phyloP scores from a whole-genome alignment of 1,140 invertebrate species.

The Rhagoletis pomonella region DNA sequence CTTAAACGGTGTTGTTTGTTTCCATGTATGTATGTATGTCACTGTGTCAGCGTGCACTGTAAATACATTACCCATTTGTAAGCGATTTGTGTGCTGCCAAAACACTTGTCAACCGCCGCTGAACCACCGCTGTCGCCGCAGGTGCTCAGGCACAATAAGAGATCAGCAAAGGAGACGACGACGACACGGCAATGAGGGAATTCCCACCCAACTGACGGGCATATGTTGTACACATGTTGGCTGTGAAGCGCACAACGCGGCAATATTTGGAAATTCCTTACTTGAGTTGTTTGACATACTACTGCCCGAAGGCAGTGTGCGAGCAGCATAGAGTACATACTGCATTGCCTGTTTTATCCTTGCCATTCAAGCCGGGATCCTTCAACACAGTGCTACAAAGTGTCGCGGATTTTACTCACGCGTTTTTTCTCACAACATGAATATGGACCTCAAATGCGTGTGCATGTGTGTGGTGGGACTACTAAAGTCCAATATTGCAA shows the following conservation, averaged over 20 bases:
- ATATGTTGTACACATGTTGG: constrained; percentile 44
- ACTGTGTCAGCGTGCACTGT: not conserved
- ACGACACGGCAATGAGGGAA: not conserved
- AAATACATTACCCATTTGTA: not conserved
- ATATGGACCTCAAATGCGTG: not conserved
- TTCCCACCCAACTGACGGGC: not conserved
- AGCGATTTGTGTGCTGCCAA: not conserved
- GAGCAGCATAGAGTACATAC: not conserved
- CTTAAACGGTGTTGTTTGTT: constrained; percentile 17
- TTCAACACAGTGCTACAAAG: not conserved
- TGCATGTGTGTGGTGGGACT: not conserved
- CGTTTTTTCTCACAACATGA: not conserved
- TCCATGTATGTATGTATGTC: not conserved
- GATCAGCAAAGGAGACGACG: not conserved
- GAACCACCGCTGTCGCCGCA: not conserved
- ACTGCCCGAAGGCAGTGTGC: not conserved
- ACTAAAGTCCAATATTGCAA: not conserved
- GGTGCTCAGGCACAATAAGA: not conserved
- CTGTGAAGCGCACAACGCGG: not conserved
- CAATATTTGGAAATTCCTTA: constrained; percentile 17
- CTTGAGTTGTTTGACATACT: constrained; percentile 1
- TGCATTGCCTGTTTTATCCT: not conserved
- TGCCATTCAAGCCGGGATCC: not conserved
- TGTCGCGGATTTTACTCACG: not conserved
- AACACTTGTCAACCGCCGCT: not conserved